phyloP scores from a whole-genome alignment of 2,113 vertebrate genomes.

The Orientallactaga bullata region DNA sequence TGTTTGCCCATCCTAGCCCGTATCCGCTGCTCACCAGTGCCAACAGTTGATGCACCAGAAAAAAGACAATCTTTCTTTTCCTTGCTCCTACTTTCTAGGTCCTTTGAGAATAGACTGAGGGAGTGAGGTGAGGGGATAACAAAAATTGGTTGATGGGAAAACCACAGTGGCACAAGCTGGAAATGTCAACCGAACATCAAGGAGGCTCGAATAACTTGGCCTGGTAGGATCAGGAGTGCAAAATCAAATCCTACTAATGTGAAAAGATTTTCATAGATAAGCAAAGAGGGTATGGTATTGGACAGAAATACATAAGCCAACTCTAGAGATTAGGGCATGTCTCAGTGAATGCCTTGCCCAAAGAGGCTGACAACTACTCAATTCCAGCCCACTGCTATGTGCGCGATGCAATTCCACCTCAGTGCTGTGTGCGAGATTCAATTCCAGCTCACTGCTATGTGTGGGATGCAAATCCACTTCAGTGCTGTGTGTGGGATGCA shows the following conservation, averaged over 20 bases:
- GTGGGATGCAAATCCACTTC: neutral
- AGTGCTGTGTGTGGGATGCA: neutral
- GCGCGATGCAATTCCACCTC: neutral
- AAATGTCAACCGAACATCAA: neutral
- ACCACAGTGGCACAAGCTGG: neutral
- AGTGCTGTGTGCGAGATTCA: neutral
- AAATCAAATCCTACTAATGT: neutral
- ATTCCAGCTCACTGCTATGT: neutral
- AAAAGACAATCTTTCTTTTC: constrained; percentile 2
- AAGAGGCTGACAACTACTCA: neutral
- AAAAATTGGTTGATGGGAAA: neutral
- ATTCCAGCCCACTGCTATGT: neutral
- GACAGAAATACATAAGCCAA: neutral
- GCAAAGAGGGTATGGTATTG: neutral
- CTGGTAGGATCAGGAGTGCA: neutral
- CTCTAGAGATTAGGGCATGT: neutral
- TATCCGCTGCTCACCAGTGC: neutral
- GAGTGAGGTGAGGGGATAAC: fast-evolving
- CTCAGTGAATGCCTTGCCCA: neutral
- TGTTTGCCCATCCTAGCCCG: neutral
- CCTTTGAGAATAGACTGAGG: neutral
- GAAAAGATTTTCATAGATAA: neutral
- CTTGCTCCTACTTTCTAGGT: neutral
- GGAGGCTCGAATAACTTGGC: neutral
- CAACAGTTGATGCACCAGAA: constrained; percentile 39